A percentile compares a stretch with the other conserved stretches of the same genome.
phyloP scores from a whole-genome alignment of 2,888 invertebrate genomes.

The Drosophila melanosoma region DNA sequence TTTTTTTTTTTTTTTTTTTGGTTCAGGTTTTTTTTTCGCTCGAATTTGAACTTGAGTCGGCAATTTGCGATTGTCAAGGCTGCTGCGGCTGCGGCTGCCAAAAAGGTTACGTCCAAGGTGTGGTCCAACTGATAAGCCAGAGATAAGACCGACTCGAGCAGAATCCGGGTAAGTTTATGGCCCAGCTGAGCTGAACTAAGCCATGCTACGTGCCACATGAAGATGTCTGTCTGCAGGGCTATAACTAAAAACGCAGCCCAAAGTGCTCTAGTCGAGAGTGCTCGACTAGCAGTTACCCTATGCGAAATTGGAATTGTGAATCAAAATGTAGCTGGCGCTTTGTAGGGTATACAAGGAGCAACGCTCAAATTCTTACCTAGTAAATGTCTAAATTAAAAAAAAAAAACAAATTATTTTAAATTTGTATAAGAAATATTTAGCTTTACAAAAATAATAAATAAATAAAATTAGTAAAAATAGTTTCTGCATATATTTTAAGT shows the following conservation, averaged over 20 bases:
- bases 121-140: constrained; percentile 62
- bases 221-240: constrained; percentile 68
- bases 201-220: constrained; percentile 31
- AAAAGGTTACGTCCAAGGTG: constrained; percentile 70
- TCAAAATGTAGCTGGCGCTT: neutral
- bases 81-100: constrained; percentile 45
- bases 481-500: neutral
- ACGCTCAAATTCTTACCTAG: neutral
- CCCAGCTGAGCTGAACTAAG: constrained; percentile 42
- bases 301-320: neutral
- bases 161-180: constrained; percentile 21
- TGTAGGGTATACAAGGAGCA: neutral
- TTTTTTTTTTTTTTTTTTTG: constrained; percentile 19
- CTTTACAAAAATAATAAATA: neutral
- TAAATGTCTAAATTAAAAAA: too few species aligned
- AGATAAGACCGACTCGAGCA: constrained; percentile 6
- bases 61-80: constrained; percentile 69
- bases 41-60: constrained; percentile 71
- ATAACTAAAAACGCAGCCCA: neutral
- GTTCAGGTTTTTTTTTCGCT: constrained; percentile 66
- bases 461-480: neutral
- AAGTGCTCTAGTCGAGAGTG: neutral
- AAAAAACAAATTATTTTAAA: neutral
- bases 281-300: neutral
- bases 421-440: neutral